Base-by-base conservation (phyloP, 2,113 vertebrate genomes). In the Monopterus albus region DNA sequence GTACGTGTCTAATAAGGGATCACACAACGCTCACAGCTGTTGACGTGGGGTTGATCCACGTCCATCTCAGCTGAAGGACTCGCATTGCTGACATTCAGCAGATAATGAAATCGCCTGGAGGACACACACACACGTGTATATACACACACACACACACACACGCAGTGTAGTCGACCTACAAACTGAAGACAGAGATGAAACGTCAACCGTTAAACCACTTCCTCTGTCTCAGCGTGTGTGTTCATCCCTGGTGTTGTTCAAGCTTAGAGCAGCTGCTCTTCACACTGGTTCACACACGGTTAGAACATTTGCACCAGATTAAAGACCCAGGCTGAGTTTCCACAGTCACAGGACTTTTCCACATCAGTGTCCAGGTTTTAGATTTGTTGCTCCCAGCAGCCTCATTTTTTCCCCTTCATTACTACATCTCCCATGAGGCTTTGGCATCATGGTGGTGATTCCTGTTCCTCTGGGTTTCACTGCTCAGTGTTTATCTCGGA, bases 11-110 rank as follows among this genome's bases (percentile, higher is more conserved):
- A 53, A 51, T 59, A 46, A 25, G 18, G 39, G 20, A 7, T 3
- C 20, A 18, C 14, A 18, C 20, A 55, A 26, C 42, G 29, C 58
- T 47, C 62, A 42, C 87, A 87, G 79, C 84, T 84, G 87, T 65
- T 69, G 79, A 81, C 68, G 52, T 72, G 71, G 4, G 13, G 42
- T 6, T 86, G 84, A 79, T 82, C 73, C 67, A 14, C 15, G 29
- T 60, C 50, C 61, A 69, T 53, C 62, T 38, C 45, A 68, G 71
- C 58, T 69, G 76, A 82, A 84, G 81, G 82, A 25, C 66, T 79
- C 70, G 49, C 85, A 87, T 86, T 36, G 74, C 79, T 87, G 76
- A 83, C 87, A 86, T 87, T 89, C 83, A 75, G 3, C 73, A 81
- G 83, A 87, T 89, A 84, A 89, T 78, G 81, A 78, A 79, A 42